Evolutionary conservation across 2,888 invertebrate species (phyloP).

Genomic region (Meganola albula): DNA sequence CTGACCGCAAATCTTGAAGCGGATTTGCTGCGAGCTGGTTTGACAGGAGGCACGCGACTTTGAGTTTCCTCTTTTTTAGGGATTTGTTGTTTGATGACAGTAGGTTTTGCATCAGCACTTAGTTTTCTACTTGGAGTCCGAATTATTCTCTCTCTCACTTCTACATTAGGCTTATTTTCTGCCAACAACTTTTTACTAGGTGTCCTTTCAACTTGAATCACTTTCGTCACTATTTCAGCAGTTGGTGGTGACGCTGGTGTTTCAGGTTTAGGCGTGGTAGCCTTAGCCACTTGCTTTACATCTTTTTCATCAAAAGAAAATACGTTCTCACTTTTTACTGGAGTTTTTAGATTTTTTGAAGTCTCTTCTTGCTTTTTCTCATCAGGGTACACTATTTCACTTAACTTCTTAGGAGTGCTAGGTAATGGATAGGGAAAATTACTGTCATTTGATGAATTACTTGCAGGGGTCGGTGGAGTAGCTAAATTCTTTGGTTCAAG

Average conservation of each 20-base stretch:
- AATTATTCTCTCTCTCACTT: slow-evolving; percentile 63
- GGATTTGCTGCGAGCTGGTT: slow-evolving; percentile 72
- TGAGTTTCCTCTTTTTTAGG: slow-evolving; percentile 41
- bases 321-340: slow-evolving; percentile 46
- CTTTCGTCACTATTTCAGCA: slow-evolving; percentile 66
- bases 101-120: slow-evolving; percentile 43
- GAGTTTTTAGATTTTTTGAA: slow-evolving; percentile 37
- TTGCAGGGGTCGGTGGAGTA: slow-evolving; percentile 45
- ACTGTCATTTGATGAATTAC: slow-evolving; percentile 52
- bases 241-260: slow-evolving; percentile 26
- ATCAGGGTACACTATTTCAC: slow-evolving; percentile 53
- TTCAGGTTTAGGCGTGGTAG: slow-evolving; percentile 39
- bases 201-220: slow-evolving; percentile 65
- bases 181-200: slow-evolving; percentile 58
- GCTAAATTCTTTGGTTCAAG: slow-evolving; percentile 50
- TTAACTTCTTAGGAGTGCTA: slow-evolving; percentile 56
- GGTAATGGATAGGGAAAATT: slow-evolving; percentile 48
- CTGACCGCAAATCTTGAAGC: slow-evolving; percentile 73
- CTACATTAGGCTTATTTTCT: slow-evolving; percentile 60
- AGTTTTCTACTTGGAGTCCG: slow-evolving; percentile 66
- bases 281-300: slow-evolving; percentile 34
- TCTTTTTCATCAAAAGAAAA: slow-evolving; percentile 56
- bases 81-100: slow-evolving; percentile 41
- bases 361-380: slow-evolving; percentile 42
- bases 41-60: slow-evolving; percentile 59